Evolutionary conservation across 2,797 vertebrate genomes (phyloP).

Genomic region (Hydrocynus forskahlii): DNA sequence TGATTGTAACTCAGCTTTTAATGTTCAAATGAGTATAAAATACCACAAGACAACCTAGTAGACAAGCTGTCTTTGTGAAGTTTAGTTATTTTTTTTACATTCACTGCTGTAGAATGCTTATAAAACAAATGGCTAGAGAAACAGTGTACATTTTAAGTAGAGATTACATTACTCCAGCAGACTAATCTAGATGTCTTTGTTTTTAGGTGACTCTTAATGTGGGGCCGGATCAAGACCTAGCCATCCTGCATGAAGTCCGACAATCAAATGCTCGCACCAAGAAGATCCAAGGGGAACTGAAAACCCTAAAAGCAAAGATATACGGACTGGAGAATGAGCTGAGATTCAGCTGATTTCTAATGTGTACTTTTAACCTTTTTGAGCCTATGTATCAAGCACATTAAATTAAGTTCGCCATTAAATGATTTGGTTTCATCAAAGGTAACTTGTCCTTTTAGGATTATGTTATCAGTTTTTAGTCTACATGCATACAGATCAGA

Average conservation of each 20-base stretch:
- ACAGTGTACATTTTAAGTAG: not conserved
- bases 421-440: not conserved
- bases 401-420: not conserved
- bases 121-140: too few species aligned
- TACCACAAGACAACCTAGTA: not conserved
- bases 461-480: not conserved
- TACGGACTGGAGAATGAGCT: slow-evolving; percentile 90
- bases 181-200: not conserved
- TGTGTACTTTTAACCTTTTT: not conserved
- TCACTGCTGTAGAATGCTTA: too few species aligned
- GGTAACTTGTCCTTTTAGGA: not conserved
- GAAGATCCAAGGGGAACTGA: slow-evolving; percentile 91
- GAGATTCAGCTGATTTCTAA: slow-evolving; percentile 76
- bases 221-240: slow-evolving; percentile 89
- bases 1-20: too few species aligned
- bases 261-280: slow-evolving; percentile 85
- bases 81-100: not conserved
- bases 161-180: not conserved
- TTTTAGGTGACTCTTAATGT: slow-evolving; percentile 83
- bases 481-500: not conserved
- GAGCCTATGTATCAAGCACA: not conserved
- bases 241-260: slow-evolving; percentile 87
- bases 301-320: slow-evolving; percentile 91
- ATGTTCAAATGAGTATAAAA: too few species aligned
- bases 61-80: too few species aligned